These are phyloP conservation scores for Eufriesea mexicana DNA, from an alignment of 1,140 invertebrate genomes.

Conservation along the genomic window DNA sequence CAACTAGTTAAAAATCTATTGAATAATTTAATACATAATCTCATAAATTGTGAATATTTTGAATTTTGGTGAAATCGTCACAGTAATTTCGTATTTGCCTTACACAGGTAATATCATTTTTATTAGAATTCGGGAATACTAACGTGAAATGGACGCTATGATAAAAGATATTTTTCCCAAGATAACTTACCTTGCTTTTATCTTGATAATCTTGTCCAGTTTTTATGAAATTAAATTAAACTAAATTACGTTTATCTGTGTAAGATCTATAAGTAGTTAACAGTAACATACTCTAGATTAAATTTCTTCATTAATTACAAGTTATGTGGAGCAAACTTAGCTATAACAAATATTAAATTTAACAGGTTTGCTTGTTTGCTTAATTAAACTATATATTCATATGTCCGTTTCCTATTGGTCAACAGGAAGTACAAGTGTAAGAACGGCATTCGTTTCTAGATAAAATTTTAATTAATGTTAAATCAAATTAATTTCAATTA, in stretches of 20 bases:
- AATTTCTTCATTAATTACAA: background rate
- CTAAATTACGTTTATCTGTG: slow-evolving; percentile 23
- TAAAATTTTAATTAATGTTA: background rate
- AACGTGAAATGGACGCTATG: background rate
- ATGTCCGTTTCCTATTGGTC: background rate
- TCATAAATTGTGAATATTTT: background rate
- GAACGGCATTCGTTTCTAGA: background rate
- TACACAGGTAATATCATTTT: slow-evolving; percentile 17
- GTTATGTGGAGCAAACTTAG: background rate
- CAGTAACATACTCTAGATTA: background rate
- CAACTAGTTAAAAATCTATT: background rate
- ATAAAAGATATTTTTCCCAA: background rate
- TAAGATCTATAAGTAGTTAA: slow-evolving; percentile 13
- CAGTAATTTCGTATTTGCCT: slow-evolving; percentile 14
- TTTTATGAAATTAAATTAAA: background rate
- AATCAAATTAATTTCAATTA: background rate
- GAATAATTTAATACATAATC: background rate
- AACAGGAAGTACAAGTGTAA: background rate
- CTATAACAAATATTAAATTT: background rate
- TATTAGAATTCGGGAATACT: background rate
- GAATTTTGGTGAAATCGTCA: background rate
- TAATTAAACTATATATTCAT: background rate
- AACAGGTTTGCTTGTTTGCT: slow-evolving; percentile 50
- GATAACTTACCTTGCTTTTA: too few species aligned
- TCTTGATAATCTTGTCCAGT: background rate